phyloP scores from a whole-genome alignment of 2,113 vertebrate species.

The Hyperopisus bebe region DNA sequence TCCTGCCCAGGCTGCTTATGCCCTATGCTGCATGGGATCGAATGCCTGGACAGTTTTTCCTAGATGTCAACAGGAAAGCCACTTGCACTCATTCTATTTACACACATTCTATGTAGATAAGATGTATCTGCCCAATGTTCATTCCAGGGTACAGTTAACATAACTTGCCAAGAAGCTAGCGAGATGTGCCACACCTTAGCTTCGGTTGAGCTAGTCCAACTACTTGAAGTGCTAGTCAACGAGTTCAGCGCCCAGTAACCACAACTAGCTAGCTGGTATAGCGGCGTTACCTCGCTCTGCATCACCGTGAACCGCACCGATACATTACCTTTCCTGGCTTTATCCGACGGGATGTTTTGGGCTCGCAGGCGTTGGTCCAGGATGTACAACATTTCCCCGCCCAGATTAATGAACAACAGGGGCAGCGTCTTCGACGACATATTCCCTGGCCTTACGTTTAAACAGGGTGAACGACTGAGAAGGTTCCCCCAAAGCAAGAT shows the following conservation, averaged over 20 bases:
- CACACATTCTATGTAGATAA: not conserved
- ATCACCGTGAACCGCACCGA: not conserved
- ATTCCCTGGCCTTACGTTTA: not conserved
- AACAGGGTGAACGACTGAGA: not conserved
- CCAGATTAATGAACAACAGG: conserved; percentile 88
- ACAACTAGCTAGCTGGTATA: not conserved
- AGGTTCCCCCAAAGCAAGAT: not conserved
- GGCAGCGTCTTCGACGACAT: conserved; percentile 84
- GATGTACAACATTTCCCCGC: conserved; percentile 95
- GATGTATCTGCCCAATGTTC: not conserved
- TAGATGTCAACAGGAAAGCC: not conserved
- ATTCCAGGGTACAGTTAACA: not conserved
- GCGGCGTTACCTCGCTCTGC: not conserved
- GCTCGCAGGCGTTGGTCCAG: conserved; percentile 88
- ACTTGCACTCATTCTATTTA: not conserved
- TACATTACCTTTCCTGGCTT: conserved; percentile 85
- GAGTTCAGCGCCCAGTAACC: not conserved
- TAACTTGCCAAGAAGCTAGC: not conserved
- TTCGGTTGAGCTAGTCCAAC: not conserved
- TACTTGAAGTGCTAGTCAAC: not conserved
- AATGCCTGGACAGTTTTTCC: not conserved
- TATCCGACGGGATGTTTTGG: conserved; percentile 86
- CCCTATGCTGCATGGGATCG: not conserved
- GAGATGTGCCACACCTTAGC: not conserved
- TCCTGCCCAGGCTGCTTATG: not conserved